Base-by-base conservation (phyloP, 2,113 vertebrate species). In the Sorex araneus region DNA sequence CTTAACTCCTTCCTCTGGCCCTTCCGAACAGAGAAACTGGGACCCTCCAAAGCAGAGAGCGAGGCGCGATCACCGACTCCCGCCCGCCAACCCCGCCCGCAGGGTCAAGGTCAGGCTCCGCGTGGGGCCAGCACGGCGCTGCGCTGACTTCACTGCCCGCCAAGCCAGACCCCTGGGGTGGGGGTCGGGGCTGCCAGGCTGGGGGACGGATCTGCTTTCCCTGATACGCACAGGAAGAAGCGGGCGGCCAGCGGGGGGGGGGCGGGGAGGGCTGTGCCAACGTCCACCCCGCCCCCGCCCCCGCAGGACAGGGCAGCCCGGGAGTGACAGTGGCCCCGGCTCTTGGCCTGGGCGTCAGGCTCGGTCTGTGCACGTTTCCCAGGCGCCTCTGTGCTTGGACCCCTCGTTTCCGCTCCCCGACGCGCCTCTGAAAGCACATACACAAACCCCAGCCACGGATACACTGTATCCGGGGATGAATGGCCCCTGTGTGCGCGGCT, bases 231-330 rank as follows among this genome's bases (percentile, higher is more conserved):
- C 32, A 73, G 28, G 91, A 87, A 91, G 57, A 71, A 40, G 74
- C 2, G 64, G 0, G 57, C 3, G 45, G 47, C 25, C 12, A 69
- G 18, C 18, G 54, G 18, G 13, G 13, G 18, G 4, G 54, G 54
- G 54, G 50, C 60, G 28, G 8, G 16, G 4, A 16, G 18, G 60
- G 1, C 60, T 63, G 47, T 50, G 74, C 6, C 8, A 78, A 74
- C 0, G 13, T 78, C n/a, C 64, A 7, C 8, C 43, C 9, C 64
- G 1, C 6, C 64, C 1, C 64, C 64, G 9, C 1, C 64, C 64
- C 4, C 43, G 45, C 16, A 11, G 45, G 18, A 23, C 21, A 15
- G 2, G 8, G 21, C 1, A 0, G 6, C 0, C 10, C 3, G 1
- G 30, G 45, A 19, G 9, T 1, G 4, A 8, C 0, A 0, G 9